Percentiles rank a stretch among this genome's conserved stretches.
Conservation (phyloP, 1,140 invertebrate genomes). For the Drosophila lini region DNA sequence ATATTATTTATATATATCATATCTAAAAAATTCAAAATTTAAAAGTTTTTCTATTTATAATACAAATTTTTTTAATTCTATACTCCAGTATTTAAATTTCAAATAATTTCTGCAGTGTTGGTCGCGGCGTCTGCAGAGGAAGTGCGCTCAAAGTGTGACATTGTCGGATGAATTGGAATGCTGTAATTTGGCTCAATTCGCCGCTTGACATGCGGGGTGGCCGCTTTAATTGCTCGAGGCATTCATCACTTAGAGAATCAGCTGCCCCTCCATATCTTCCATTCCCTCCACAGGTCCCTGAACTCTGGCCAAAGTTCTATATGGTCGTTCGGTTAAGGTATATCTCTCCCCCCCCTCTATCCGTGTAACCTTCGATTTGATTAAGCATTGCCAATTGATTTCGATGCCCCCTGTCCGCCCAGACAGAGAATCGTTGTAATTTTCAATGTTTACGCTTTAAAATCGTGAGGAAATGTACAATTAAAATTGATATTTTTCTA, state of each 20-base stretch:
- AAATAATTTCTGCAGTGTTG: conserved; percentile 7
- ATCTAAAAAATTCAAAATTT: no score
- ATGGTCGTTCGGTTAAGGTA: conserved; percentile 9
- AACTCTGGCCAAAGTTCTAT: conserved; percentile 35
- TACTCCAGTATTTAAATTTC: neutral
- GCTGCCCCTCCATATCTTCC: neutral
- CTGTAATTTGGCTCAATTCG: conserved; percentile 82
- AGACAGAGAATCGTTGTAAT: conserved; percentile 13
- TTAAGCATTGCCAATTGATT: conserved; percentile 42
- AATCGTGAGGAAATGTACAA: conserved; percentile 78
- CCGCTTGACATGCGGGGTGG: conserved; percentile 77
- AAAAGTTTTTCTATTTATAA: no score
- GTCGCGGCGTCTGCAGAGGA: conserved; percentile 49
- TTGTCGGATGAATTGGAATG: conserved; percentile 77
- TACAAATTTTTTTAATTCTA: neutral
- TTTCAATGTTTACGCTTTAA: conserved; percentile 48
- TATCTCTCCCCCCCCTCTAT: neutral
- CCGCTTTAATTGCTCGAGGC: conserved; percentile 70
- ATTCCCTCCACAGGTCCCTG: conserved; percentile 14
- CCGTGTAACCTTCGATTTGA: conserved; percentile 43
- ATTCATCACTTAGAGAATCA: conserved; percentile 48
- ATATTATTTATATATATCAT: no score
- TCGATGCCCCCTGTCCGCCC: conserved; percentile 1
- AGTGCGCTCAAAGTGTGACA: conserved; percentile 78
- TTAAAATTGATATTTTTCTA: conserved; percentile 72